Conservation (phyloP, 30 jellyfish, hydroid and myxozoan genomes). For the Hydra vulgaris region DNA sequence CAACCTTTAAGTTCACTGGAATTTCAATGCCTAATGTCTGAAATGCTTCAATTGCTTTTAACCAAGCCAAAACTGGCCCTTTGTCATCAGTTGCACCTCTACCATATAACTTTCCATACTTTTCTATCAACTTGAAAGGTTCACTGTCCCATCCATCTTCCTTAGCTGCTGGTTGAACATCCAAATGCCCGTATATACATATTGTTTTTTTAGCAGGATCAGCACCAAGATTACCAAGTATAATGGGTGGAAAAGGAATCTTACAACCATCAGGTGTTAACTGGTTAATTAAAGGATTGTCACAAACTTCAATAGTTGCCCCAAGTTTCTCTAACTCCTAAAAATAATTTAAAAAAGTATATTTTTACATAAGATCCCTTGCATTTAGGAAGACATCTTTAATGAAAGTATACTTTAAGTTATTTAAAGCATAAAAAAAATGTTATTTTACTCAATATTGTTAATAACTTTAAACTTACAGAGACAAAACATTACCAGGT, state of each 20-base stretch:
- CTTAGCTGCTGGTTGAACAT: conserved; percentile 87
- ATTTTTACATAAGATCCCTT: too few species aligned
- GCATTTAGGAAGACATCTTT: too few species aligned
- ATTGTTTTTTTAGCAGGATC: conserved; percentile 67
- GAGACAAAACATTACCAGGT: background rate
- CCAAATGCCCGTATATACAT: conserved; percentile 84
- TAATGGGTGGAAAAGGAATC: conserved; percentile 72
- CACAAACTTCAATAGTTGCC: conserved; percentile 60
- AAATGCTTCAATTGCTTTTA: conserved; percentile 56
- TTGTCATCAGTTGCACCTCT: conserved; percentile 95
- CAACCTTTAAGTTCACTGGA: conserved; percentile 81
- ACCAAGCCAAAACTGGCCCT: conserved; percentile 94
- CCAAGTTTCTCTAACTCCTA: conserved; percentile 75
- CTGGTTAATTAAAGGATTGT: conserved; percentile 60
- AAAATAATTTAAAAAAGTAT: background rate
- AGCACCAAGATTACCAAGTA: conserved; percentile 54
- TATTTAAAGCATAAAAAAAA: too few species aligned
- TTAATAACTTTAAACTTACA: too few species aligned
- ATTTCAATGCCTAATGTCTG: conserved; percentile 52
- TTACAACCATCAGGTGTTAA: conserved; percentile 56
- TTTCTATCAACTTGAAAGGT: conserved; percentile 57
- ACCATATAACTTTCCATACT: conserved; percentile 63
- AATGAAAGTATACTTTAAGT: too few species aligned
- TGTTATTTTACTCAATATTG: too few species aligned
- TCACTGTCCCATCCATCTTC: conserved; percentile 94